Percentiles rank a stretch among this genome's conserved stretches.
These are phyloP conservation scores for Platichthys stellatus DNA, from an alignment of 2,113 vertebrate species.

Conservation along the genomic window DNA sequence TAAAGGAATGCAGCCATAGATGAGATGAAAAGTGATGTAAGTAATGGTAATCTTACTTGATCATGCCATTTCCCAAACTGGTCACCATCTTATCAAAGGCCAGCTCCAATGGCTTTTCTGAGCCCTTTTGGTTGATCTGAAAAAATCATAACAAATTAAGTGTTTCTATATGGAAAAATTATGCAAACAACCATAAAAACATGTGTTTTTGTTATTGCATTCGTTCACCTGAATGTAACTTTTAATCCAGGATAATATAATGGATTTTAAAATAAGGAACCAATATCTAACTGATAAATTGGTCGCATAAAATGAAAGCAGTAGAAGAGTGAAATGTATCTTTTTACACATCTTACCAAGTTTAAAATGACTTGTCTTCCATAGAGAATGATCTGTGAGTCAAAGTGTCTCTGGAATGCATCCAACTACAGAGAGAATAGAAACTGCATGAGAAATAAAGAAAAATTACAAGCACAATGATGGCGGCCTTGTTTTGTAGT, in stretches of 20 bases:
- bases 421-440: conserved; percentile 84
- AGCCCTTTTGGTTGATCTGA: conserved; percentile 96
- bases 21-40: neutral
- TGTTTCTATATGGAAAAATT: neutral
- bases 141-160: neutral
- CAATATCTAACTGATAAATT: neutral
- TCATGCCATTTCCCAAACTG: conserved; percentile 88
- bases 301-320: neutral
- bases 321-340: neutral
- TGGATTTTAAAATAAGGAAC: no score
- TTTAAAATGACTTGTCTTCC: conserved; percentile 94
- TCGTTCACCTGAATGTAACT: no score
- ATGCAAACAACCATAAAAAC: neutral
- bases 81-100: conserved; percentile 90
- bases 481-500: neutral
- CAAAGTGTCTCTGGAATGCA: conserved; percentile 97
- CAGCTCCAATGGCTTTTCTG: conserved; percentile 93
- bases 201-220: neutral
- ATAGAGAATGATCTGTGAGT: conserved; percentile 94
- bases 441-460: neutral
- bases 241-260: no score
- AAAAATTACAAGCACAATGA: neutral
- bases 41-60: conserved; percentile 84
- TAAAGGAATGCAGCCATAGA: neutral
- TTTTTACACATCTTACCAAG: conserved; percentile 82